These are phyloP conservation scores for Drosophila birchii DNA, from an alignment of 2,888 invertebrate genomes.

Conservation along the genomic window DNA sequence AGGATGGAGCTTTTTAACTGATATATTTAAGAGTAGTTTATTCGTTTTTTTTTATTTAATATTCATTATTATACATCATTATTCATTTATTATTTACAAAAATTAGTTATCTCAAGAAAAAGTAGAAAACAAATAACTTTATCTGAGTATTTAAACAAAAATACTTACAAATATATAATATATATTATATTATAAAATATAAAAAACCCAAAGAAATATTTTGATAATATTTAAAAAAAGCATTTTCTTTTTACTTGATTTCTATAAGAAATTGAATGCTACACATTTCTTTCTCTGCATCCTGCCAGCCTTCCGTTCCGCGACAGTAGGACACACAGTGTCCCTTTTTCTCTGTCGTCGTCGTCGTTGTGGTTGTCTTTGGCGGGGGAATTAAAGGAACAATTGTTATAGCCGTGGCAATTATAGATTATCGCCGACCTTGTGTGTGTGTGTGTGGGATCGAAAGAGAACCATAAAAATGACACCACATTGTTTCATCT, in stretches of 20 bases:
- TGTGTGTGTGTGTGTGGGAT: conserved; percentile 34
- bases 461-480: conserved; percentile 76
- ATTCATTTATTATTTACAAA: no score
- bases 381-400: conserved; percentile 75
- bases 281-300: not conserved
- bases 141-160: no score
- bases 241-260: not conserved
- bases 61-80: no score
- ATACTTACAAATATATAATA: no score
- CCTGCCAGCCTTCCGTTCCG: conserved; percentile 19
- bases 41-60: no score
- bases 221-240: not conserved
- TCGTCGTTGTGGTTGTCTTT: conserved; percentile 14
- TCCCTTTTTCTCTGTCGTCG: conserved; percentile 17
- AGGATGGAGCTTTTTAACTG: no score
- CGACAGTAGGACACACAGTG: conserved; percentile 65
- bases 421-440: conserved; percentile 76
- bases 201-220: not conserved
- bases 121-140: no score
- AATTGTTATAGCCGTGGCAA: conserved; percentile 76
- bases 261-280: not conserved
- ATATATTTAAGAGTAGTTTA: no score
- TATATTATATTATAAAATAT: no score
- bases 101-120: no score
- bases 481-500: conserved; percentile 81